Conservation (phyloP, 2,888 invertebrate species). For the Gryllus longicercus region DNA sequence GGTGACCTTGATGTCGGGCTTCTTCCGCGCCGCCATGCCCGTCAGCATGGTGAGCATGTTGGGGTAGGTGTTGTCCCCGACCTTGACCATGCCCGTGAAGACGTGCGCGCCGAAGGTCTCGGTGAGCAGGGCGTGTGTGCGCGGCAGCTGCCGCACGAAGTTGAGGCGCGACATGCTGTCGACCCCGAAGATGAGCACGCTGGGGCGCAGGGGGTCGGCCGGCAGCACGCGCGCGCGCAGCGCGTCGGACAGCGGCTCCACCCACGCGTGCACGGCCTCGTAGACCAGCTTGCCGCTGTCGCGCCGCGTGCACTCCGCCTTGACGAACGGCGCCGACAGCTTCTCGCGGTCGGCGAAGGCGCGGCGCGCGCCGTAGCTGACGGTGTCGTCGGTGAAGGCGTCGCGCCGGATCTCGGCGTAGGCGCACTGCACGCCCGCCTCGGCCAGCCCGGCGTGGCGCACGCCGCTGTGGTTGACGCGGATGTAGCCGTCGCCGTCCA, state of each 20-base stretch:
- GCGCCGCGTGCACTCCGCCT: conserved; percentile 38
- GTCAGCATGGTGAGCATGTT: conserved; percentile 51
- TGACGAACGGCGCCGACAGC: conserved; percentile 38
- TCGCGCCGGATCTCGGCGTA: conserved; percentile 39
- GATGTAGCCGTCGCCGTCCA: conserved; percentile 38
- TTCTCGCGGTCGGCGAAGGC: conserved; percentile 35
- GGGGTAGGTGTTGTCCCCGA: conserved; percentile 55
- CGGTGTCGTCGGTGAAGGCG: conserved; percentile 36
- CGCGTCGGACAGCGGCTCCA: conserved; percentile 24
- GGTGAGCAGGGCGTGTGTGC: conserved; percentile 42
- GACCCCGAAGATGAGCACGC: conserved; percentile 47
- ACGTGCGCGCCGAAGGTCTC: conserved; percentile 43
- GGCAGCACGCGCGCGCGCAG: conserved; percentile 21
- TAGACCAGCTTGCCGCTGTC: conserved; percentile 37
- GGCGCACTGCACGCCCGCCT: conserved; percentile 32
- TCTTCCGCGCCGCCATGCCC: conserved; percentile 45
- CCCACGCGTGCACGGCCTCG: conserved; percentile 40
- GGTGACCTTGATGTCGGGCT: conserved; percentile 40
- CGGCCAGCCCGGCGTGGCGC: conserved; percentile 35
- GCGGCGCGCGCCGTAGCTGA: conserved; percentile 34
- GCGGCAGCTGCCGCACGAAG: conserved; percentile 45
- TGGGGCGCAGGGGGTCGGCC: conserved; percentile 37
- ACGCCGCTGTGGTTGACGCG: conserved; percentile 38
- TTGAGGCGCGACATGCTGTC: conserved; percentile 48
- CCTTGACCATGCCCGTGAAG: conserved; percentile 48